Conservation (phyloP, 2,888 invertebrate species). For the Theodoxus fluviatilis region DNA sequence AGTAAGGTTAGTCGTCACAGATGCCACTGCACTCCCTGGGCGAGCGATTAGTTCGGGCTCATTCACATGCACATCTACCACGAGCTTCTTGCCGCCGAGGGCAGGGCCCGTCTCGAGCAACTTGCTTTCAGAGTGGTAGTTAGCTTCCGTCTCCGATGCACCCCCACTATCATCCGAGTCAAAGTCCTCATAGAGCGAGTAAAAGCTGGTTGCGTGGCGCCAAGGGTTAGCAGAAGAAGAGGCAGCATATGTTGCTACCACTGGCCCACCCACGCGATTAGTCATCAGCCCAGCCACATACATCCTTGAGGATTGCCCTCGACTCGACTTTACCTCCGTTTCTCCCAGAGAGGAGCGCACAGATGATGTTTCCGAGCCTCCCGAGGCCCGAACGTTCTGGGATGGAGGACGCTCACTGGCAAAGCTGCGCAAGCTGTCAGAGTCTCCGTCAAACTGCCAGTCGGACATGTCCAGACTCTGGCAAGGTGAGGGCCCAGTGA, state of each 20-base stretch:
- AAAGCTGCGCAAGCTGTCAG: slow-evolving; percentile 28
- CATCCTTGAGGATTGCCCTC: slow-evolving; percentile 16
- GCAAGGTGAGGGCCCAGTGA: slow-evolving; percentile 9
- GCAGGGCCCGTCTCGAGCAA: not conserved
- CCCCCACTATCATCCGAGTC: slow-evolving; percentile 17
- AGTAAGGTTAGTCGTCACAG: no score
- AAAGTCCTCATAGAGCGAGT: slow-evolving; percentile 24
- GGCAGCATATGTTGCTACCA: no score
- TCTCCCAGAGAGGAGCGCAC: slow-evolving; percentile 26
- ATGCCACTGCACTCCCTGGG: no score
- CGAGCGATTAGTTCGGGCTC: slow-evolving; percentile 6
- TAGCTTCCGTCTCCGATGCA: slow-evolving; percentile 4
- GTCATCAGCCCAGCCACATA: slow-evolving; percentile 23
- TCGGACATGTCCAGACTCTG: slow-evolving; percentile 32
- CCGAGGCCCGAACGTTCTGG: not conserved
- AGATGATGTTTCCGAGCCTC: slow-evolving; percentile 11
- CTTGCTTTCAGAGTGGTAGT: not conserved
- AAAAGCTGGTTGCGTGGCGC: slow-evolving; percentile 20
- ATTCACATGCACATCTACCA: slow-evolving; percentile 18
- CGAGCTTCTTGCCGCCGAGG: no score
- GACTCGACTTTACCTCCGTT: slow-evolving; percentile 26
- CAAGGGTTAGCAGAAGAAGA: slow-evolving; percentile 22
- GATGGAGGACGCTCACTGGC: slow-evolving; percentile 24
- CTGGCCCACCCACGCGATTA: no score
- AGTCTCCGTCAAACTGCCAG: slow-evolving; percentile 34